Evolutionary conservation across 1,140 invertebrate genomes (phyloP).

Genomic region (Teleopsis dalmanni): DNA sequence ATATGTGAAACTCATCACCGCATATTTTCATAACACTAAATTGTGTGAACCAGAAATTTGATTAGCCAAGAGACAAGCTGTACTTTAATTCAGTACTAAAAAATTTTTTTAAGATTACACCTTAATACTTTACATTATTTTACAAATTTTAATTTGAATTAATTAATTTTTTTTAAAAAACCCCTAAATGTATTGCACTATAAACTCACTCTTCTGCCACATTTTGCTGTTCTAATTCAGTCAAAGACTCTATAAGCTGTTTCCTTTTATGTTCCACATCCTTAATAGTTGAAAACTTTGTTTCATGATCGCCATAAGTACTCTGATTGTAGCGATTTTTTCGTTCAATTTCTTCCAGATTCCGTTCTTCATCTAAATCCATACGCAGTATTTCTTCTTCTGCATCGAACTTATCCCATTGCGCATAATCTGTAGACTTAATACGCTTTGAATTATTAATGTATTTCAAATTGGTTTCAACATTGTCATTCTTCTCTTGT

Average conservation of each 20-base stretch:
- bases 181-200: too few species aligned
- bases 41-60: too few species aligned
- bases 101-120: too few species aligned
- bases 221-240: slow-evolving; percentile 29
- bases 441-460: slow-evolving; percentile 1
- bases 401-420: slow-evolving; percentile 64
- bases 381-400: slow-evolving; percentile 59
- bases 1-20: too few species aligned
- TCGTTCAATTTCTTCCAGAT: slow-evolving; percentile 41
- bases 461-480: too few species aligned
- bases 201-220: slow-evolving; percentile 30
- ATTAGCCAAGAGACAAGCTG: too few species aligned
- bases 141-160: too few species aligned
- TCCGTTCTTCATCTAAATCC: slow-evolving; percentile 53
- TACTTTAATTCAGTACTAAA: too few species aligned
- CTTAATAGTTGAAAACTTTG: slow-evolving; percentile 7
- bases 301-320: slow-evolving; percentile 4
- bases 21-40: too few species aligned
- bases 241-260: too few species aligned
- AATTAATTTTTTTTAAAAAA: too few species aligned
- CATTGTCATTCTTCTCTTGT: neutral
- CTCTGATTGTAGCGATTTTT: slow-evolving; percentile 20
- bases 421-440: slow-evolving; percentile 52
- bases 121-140: too few species aligned
- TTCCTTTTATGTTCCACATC: slow-evolving; percentile 9